These are phyloP conservation scores for Carassius gibelio DNA, from an alignment of 2,113 vertebrate genomes.

Conservation along the genomic window DNA sequence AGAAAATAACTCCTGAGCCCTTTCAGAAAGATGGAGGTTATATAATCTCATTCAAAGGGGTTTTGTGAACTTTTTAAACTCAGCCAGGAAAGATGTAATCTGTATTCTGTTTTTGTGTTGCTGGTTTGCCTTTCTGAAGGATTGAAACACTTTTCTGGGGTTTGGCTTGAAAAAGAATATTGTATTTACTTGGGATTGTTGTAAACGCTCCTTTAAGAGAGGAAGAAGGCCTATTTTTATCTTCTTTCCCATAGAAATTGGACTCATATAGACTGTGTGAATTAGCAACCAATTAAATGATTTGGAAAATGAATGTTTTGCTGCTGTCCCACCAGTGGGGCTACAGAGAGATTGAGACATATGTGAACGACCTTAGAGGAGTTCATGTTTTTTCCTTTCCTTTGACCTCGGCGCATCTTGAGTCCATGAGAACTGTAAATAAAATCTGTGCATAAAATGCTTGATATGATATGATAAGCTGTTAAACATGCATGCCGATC, in stretches of 20 bases:
- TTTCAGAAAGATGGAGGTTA: slow-evolving; percentile 17
- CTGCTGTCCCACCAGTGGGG: slow-evolving; percentile 56
- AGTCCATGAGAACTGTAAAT: slow-evolving; percentile 77
- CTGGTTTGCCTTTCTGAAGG: background rate
- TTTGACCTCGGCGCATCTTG: slow-evolving; percentile 50
- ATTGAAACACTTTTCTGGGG: background rate
- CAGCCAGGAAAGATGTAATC: slow-evolving; percentile 29
- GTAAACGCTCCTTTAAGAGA: background rate
- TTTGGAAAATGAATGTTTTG: slow-evolving; percentile 58
- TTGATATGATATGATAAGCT: slow-evolving; percentile 34
- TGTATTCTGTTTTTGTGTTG: background rate
- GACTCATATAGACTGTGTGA: slow-evolving; percentile 64
- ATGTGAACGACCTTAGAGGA: slow-evolving; percentile 67
- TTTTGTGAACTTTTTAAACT: slow-evolving; percentile 8
- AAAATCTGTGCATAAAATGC: slow-evolving; percentile 66
- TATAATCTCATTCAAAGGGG: slow-evolving; percentile 33
- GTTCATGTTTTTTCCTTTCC: slow-evolving; percentile 52
- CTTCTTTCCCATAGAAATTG: slow-evolving; percentile 42
- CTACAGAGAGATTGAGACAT: slow-evolving; percentile 61
- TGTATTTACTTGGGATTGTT: slow-evolving; percentile 27
- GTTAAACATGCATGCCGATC: slow-evolving; percentile 60
- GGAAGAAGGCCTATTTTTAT: slow-evolving; percentile 20
- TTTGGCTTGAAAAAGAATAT: background rate
- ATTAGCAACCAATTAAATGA: slow-evolving; percentile 62
- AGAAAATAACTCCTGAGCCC: slow-evolving; percentile 23